Evolutionary conservation across 2,888 invertebrate species (phyloP).

Genomic region (Physocephala rufipes): DNA sequence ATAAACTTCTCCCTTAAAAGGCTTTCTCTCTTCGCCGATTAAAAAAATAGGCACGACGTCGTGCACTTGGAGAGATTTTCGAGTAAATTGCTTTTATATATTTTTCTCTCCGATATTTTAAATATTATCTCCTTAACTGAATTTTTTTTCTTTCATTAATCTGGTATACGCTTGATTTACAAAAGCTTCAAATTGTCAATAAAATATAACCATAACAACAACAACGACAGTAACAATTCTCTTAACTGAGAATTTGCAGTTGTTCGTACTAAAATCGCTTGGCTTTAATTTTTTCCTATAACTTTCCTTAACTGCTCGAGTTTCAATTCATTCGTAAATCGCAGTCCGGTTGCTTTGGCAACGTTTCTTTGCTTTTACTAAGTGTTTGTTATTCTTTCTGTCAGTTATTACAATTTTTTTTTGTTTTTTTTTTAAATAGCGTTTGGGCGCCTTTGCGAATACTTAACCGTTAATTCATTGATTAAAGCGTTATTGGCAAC

Average conservation of each 20-base stretch:
- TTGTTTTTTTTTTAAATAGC: neutral
- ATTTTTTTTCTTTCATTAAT: too few relatives aligned
- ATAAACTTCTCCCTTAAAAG: too few relatives aligned
- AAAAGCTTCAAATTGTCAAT: neutral
- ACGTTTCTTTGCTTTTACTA: neutral
- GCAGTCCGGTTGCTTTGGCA: slow-evolving; percentile 25
- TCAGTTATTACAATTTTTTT: neutral
- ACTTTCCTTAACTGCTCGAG: slow-evolving; percentile 34
- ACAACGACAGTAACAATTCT: neutral
- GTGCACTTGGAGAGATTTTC: too few relatives aligned
- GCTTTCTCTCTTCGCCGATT: too few relatives aligned
- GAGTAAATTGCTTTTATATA: too few relatives aligned
- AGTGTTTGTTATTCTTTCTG: neutral
- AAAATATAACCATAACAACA: neutral
- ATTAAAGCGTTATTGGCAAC: slow-evolving; percentile 12
- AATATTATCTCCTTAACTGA: too few relatives aligned
- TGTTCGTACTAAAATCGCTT: neutral
- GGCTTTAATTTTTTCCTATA: slow-evolving; percentile 31
- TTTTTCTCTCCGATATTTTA: too few relatives aligned
- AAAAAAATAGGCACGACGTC: too few relatives aligned
- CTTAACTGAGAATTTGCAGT: neutral
- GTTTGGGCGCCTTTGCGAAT: too few relatives aligned
- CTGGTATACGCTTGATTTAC: too few relatives aligned
- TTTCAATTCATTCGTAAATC: slow-evolving; percentile 36
- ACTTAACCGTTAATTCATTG: neutral